Evolutionary conservation across 2,797 vertebrate genomes (phyloP).

Genomic region (Mus caroli): DNA sequence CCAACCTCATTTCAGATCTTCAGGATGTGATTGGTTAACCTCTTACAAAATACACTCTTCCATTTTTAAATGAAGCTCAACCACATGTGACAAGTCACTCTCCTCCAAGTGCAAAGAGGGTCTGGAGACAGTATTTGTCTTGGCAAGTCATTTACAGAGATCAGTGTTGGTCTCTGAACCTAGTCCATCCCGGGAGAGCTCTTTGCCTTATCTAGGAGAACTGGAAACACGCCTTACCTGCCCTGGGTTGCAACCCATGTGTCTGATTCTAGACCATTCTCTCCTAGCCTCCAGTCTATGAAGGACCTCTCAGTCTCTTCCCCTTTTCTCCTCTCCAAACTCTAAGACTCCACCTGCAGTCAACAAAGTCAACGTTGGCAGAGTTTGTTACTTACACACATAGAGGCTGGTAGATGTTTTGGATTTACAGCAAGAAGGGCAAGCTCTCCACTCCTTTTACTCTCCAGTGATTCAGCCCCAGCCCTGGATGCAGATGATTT

Average conservation of each 20-base stretch:
- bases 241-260: not conserved
- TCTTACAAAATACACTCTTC: constrained; percentile 61
- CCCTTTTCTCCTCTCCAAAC: not conserved
- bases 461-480: constrained; percentile 66
- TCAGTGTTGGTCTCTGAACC: constrained; percentile 63
- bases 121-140: constrained; percentile 63
- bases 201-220: constrained; percentile 16
- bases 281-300: not conserved
- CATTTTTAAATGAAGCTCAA: constrained; percentile 57
- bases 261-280: constrained; percentile 1
- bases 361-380: constrained; percentile 7
- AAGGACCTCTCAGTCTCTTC: not conserved
- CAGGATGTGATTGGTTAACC: constrained; percentile 57
- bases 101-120: constrained; percentile 31
- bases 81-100: constrained; percentile 55
- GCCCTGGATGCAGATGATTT: constrained; percentile 73
- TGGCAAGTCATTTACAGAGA: constrained; percentile 69
- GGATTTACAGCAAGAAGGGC: constrained; percentile 67
- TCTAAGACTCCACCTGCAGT: constrained; percentile 15
- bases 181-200: constrained; percentile 15
- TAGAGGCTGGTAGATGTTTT: constrained; percentile 1
- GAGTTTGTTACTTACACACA: not conserved
- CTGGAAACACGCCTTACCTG: not conserved
- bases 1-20: constrained; percentile 61
- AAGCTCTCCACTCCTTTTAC: constrained; percentile 63